Conservation (phyloP, 1,140 invertebrate species). For the Ceratosolen solmsi region DNA sequence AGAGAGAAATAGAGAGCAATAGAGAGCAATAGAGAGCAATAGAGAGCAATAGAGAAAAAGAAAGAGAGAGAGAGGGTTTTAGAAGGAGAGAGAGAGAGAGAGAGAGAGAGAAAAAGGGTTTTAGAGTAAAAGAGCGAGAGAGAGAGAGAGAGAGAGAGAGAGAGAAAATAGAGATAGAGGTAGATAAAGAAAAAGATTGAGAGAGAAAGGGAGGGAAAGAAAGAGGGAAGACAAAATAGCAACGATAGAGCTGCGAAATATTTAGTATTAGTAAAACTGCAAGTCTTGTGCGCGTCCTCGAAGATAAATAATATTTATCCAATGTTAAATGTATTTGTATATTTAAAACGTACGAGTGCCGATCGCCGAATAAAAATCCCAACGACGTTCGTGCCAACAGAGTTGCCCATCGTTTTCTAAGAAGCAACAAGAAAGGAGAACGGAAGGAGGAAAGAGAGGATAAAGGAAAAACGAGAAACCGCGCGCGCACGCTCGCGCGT, state of each 20-base stretch:
- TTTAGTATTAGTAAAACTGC: constrained; percentile 12
- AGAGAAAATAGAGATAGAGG: constrained; percentile 1
- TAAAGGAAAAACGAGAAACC: constrained; percentile 22
- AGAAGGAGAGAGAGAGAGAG: background rate
- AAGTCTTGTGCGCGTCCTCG: constrained; percentile 14
- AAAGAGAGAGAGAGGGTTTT: background rate
- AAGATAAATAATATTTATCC: background rate
- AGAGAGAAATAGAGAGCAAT: background rate
- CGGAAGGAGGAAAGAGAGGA: background rate
- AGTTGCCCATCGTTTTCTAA: background rate
- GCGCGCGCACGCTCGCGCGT: too few species aligned
- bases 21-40: background rate
- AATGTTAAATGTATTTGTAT: constrained; percentile 2
- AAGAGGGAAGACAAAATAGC: constrained; percentile 30
- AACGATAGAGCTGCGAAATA: constrained; percentile 2
- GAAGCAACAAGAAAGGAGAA: background rate
- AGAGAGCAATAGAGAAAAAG: background rate
- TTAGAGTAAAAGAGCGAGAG: background rate
- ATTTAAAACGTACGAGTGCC: background rate
- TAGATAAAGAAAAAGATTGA: background rate
- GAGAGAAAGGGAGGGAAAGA: background rate
- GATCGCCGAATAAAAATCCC: background rate
- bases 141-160: background rate
- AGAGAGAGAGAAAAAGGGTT: background rate
- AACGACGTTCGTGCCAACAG: background rate